Conservation (phyloP, 1,140 invertebrate genomes). For the Brachionus rotundiformis region DNA sequence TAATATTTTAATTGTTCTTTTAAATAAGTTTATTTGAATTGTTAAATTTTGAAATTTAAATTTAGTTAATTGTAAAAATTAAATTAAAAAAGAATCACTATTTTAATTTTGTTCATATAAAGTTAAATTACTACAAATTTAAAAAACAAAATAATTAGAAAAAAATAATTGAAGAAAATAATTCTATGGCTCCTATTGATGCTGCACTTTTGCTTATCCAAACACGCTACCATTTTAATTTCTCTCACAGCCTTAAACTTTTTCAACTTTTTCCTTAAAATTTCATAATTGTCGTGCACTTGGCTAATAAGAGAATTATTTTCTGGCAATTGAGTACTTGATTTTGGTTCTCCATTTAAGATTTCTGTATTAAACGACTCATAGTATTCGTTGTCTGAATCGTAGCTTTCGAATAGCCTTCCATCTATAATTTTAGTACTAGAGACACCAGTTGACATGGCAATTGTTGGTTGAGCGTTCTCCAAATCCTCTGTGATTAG, state of each 20-base stretch:
- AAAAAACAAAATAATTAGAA: neutral
- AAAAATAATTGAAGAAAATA: neutral
- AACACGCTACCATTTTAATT: neutral
- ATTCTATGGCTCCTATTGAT: neutral
- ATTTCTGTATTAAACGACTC: neutral
- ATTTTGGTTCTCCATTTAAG: neutral
- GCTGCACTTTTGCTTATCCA: conserved; percentile 36
- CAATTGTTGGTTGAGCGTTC: neutral
- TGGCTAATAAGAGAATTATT: neutral
- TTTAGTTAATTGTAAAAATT: neutral
- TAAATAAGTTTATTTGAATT: too few relatives aligned
- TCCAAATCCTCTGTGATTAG: neutral
- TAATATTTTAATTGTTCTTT: too few relatives aligned
- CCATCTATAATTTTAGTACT: neutral
- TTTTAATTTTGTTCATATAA: neutral
- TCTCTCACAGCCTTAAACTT: conserved; percentile 38
- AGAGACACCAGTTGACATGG: neutral
- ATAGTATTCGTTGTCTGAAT: neutral
- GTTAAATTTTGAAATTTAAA: too few relatives aligned
- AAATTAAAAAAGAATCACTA: too few relatives aligned
- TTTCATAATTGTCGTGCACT: conserved; percentile 5
- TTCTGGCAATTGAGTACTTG: neutral
- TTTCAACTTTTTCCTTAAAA: neutral
- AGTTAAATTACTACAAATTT: neutral
- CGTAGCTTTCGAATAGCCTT: neutral